Percentiles rank a stretch among this genome's conserved stretches.
Evolutionary conservation across 2,113 vertebrate genomes (phyloP).

Genomic region (Leptobrachium ailaonicum): DNA sequence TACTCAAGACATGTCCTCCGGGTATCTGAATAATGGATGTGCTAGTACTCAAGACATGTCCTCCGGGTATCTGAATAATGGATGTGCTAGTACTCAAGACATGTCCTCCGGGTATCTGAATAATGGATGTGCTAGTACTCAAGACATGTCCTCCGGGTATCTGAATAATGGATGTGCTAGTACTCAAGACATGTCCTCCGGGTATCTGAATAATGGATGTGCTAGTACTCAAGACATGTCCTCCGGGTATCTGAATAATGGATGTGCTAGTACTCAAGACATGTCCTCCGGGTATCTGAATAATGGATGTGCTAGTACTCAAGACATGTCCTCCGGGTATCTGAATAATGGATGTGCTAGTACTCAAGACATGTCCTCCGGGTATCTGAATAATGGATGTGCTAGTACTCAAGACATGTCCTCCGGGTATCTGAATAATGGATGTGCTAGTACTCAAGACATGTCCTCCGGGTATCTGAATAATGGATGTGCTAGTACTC

Average conservation of each 20-base stretch:
- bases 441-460: conserved; percentile 4
- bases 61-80: too few relatives aligned
- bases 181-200: conserved; percentile 10
- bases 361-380: conserved; percentile 10
- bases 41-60: background rate
- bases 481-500: conserved; percentile 8
- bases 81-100: conserved; percentile 4
- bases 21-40: conserved; percentile 6
- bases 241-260: too few relatives aligned
- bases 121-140: conserved; percentile 8
- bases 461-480: background rate
- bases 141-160: conserved; percentile 2
- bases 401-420: background rate
- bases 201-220: conserved; percentile 6
- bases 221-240: background rate
- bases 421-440: too few relatives aligned
- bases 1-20: conserved; percentile 10
- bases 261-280: conserved; percentile 4
- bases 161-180: conserved; percentile 17
- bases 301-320: conserved; percentile 8
- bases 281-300: background rate
- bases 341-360: conserved; percentile 17
- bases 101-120: background rate
- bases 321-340: conserved; percentile 2
- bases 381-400: conserved; percentile 6